phyloP scores from a whole-genome alignment of 2,113 vertebrate species.

The Leucosticte australis region DNA sequence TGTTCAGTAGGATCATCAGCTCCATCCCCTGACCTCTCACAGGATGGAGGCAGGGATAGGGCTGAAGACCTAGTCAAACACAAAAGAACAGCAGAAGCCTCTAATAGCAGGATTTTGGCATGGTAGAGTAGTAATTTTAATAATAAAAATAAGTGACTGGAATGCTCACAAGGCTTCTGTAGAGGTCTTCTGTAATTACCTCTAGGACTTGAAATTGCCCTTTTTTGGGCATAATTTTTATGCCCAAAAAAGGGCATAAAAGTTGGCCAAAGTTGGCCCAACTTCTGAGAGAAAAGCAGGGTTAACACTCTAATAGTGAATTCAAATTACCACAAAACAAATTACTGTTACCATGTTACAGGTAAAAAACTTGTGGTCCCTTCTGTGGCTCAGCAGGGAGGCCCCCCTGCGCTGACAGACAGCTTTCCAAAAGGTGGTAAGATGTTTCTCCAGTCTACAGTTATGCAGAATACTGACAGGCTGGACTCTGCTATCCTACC shows the following conservation, averaged over 20 bases:
- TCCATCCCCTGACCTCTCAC: not conserved
- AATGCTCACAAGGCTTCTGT: not conserved
- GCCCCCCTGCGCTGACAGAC: not conserved
- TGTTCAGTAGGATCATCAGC: not conserved
- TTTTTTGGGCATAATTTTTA: not conserved
- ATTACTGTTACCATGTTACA: not conserved
- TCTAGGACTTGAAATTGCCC: not conserved
- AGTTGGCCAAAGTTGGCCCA: too few species aligned
- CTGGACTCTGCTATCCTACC: constrained; percentile 68
- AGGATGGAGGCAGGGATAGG: not conserved
- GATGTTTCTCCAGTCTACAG: not conserved
- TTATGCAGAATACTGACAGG: not conserved
- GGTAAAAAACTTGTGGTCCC: not conserved
- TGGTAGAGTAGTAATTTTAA: not conserved
- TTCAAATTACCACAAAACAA: not conserved
- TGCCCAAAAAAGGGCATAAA: too few species aligned
- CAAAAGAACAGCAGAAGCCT: not conserved
- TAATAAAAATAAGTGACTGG: not conserved
- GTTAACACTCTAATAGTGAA: not conserved
- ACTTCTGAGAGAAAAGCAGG: not conserved
- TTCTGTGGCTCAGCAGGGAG: not conserved
- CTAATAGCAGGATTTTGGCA: not conserved
- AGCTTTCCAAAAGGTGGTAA: not conserved
- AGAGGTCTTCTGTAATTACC: not conserved
- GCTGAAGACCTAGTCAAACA: not conserved